Evolutionary conservation across 2,113 vertebrate genomes (phyloP), one percentile per base, ranked within the genome.

Genomic region (Chroicocephalus ridibundus): DNA sequence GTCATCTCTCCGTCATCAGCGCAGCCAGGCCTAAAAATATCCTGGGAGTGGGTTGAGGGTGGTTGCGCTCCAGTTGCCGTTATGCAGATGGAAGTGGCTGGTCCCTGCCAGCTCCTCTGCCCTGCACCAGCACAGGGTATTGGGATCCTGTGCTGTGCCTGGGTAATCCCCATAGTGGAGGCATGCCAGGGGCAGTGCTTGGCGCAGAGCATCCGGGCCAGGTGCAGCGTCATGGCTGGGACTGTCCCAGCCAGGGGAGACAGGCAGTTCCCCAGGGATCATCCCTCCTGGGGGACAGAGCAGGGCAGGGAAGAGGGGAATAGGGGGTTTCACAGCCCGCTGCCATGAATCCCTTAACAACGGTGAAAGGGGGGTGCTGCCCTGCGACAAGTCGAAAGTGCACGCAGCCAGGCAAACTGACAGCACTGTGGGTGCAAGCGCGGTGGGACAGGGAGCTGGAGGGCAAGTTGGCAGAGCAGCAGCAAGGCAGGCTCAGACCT

Each of bases 1-100:
- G 47, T 91, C 90, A 82, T 78, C 82, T 83, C 90, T 87, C 62
- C 34, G 47, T 86, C 88, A 58, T 78, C 22, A 3, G 62, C 65
- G 54, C 27, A 78, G 52, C 46, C 40, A 95, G 86, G 49, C 32
- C 93, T 97, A 97, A 96, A 97, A 97, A 96, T 94, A 97, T 44
- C 86, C 88, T 5, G 0, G 27, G 76, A 95, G 93, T 83, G 64
- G 92, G 94, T 54, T 11, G 91, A 44, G n/a, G 34, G 54, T 42
- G 49, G 82, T 10, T 88, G 84, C 46, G 76, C 78, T 91, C 46
- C 42, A 62, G 82, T 44, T 81, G 86, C 91, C 3, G 2, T 78
- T 77, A 68, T 4, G 15, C 42, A 60, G 86, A 82, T 55, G 69
- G 51, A 83, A 93, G 91, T 6, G 60, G 78, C 83, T 78, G 51